phyloP scores from a whole-genome alignment of 2,888 invertebrate species.

The Stenoptilia bipunctidactyla region DNA sequence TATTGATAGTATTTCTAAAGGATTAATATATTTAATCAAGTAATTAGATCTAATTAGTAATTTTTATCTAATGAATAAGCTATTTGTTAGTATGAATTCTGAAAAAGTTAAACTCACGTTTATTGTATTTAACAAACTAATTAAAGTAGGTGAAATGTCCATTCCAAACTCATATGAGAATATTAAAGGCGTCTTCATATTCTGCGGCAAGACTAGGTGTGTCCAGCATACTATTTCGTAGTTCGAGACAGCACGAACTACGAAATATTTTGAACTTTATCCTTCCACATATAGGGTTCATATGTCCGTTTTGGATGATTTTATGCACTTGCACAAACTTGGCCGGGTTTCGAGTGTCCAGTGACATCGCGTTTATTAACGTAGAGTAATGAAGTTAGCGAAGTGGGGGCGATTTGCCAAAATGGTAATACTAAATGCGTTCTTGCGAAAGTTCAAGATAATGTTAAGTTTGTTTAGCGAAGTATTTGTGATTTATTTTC shows the following conservation, averaged over 20 bases:
- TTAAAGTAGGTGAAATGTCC: not conserved
- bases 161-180: not conserved
- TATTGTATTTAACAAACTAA: too few species aligned
- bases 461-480: conserved; percentile 11
- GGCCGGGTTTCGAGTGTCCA: conserved; percentile 1
- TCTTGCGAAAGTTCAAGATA: conserved; percentile 2
- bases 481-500: conserved; percentile 14
- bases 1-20: too few species aligned
- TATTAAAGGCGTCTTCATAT: too few species aligned
- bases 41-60: too few species aligned
- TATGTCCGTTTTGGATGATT: not conserved
- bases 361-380: not conserved
- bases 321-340: not conserved
- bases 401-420: conserved; percentile 1
- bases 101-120: too few species aligned
- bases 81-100: too few species aligned
- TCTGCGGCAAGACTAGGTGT: too few species aligned
- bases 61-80: too few species aligned
- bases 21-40: too few species aligned
- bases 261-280: not conserved
- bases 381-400: conserved; percentile 1
- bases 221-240: too few species aligned
- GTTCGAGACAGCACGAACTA: too few species aligned
- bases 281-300: not conserved
- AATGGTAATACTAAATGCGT: conserved; percentile 5